Evolutionary conservation across 2,888 invertebrate species (phyloP).

Genomic region (Trimorus sp.): DNA sequence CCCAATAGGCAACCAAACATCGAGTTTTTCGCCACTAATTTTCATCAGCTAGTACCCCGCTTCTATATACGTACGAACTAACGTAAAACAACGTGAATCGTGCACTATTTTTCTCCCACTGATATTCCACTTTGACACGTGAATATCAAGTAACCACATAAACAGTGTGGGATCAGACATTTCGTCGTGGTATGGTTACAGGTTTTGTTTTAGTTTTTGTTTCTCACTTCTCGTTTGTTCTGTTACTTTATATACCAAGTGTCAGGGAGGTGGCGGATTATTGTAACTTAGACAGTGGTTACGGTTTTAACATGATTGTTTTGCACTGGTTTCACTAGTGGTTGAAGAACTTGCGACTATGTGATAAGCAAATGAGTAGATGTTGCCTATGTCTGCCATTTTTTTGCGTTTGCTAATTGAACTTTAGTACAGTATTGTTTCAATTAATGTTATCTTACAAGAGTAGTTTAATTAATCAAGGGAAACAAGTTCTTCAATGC

Average conservation of each 20-base stretch:
- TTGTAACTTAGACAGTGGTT: conserved; percentile 32
- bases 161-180: no score
- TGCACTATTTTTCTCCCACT: neutral
- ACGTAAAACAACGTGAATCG: neutral
- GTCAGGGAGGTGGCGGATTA: conserved; percentile 35
- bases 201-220: neutral
- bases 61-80: conserved; percentile 12
- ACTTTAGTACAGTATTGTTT: no score
- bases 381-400: no score
- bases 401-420: no score
- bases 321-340: conserved; percentile 35
- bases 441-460: neutral
- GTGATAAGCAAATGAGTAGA: no score
- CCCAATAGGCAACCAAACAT: no score
- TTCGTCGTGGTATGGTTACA: no score
- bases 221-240: neutral
- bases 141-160: conserved; percentile 5
- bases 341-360: conserved; percentile 25
- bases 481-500: conserved; percentile 7
- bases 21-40: conserved; percentile 6
- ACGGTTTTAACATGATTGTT: conserved; percentile 42
- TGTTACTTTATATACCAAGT: conserved; percentile 7
- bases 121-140: conserved; percentile 9
- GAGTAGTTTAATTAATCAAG: neutral
- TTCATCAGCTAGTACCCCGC: conserved; percentile 15